Evolutionary conservation across 1,140 invertebrate species (phyloP).

Genomic region (Drosophila simulans): DNA sequence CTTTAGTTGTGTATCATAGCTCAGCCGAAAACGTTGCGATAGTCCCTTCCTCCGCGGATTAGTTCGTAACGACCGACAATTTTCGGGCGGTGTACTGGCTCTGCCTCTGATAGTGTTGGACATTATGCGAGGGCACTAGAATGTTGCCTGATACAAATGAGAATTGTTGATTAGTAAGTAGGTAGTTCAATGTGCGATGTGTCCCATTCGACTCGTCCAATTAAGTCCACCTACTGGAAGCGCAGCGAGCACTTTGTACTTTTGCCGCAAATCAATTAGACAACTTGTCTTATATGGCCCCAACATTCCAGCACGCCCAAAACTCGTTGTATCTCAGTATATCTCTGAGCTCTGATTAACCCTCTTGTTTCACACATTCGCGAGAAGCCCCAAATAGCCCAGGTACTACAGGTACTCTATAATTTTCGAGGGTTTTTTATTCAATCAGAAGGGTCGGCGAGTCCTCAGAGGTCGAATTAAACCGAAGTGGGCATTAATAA

Average conservation of each 20-base stretch:
- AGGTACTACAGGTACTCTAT: conserved; percentile 56
- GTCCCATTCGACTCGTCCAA: conserved; percentile 18
- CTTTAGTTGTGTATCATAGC: conserved; percentile 41
- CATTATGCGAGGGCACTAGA: conserved; percentile 81
- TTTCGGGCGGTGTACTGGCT: conserved; percentile 82
- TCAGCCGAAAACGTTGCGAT: conserved; percentile 29
- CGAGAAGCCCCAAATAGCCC: conserved; percentile 57
- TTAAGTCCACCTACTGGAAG: conserved; percentile 37
- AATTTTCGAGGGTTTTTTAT: conserved; percentile 68
- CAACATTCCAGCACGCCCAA: conserved; percentile 63
- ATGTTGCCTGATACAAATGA: conserved; percentile 79
- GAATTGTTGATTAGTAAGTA: conserved; percentile 71
- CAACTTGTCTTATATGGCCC: conserved; percentile 47
- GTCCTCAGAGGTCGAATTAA: conserved; percentile 37
- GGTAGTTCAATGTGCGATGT: conserved; percentile 25
- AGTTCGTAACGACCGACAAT: conserved; percentile 83
- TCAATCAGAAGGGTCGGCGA: conserved; percentile 70
- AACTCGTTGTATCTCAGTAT: conserved; percentile 2
- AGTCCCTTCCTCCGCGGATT: conserved; percentile 39
- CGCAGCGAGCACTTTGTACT: conserved; percentile 29
- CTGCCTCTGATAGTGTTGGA: conserved; percentile 84
- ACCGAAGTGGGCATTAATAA: conserved; percentile 66
- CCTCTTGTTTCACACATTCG: conserved; percentile 74
- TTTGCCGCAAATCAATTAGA: conserved; percentile 68
- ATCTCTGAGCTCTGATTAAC: conserved; percentile 63